Percentiles rank a stretch among this genome's conserved stretches.
Evolutionary conservation across 2,888 invertebrate species (phyloP).

Genomic region (Drosophila bunnanda): DNA sequence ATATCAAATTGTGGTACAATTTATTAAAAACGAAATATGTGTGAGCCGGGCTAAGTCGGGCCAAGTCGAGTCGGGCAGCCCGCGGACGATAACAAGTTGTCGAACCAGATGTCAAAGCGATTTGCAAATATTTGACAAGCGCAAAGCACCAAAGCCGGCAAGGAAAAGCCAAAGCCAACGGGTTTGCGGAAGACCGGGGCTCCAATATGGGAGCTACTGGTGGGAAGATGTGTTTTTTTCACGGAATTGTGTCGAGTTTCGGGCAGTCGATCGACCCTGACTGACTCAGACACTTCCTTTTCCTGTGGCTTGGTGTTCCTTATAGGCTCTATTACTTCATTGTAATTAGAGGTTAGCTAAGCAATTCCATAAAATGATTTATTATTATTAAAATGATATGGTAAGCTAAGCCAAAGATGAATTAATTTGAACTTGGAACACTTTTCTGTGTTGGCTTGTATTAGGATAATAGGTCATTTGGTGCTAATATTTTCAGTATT

Average conservation of each 20-base stretch:
- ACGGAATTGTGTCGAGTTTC: background rate
- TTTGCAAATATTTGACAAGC: slow-evolving; percentile 83
- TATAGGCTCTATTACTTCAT: background rate
- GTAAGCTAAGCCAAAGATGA: no score
- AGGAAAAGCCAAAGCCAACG: slow-evolving; percentile 23
- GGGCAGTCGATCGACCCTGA: background rate
- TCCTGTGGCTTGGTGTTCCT: background rate
- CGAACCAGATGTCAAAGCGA: slow-evolving; percentile 81
- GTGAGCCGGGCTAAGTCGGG: slow-evolving; percentile 56
- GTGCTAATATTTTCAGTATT: no score
- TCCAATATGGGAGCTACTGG: slow-evolving; percentile 2
- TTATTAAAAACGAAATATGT: slow-evolving; percentile 80
- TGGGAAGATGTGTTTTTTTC: slow-evolving; percentile 10
- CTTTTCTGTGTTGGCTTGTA: no score
- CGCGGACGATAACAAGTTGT: slow-evolving; percentile 78
- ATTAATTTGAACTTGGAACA: no score
- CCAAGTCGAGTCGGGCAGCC: slow-evolving; percentile 40
- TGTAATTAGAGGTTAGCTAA: no score
- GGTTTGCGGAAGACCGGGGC: slow-evolving; percentile 21
- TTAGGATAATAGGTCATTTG: no score
- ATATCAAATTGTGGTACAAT: slow-evolving; percentile 80
- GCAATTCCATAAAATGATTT: no score
- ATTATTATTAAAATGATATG: no score
- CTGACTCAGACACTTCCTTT: background rate
- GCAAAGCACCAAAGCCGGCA: slow-evolving; percentile 63